Base-by-base conservation (phyloP, 30 jellyfish, hydroid and myxozoan species). In the Nemopilema nomurai region DNA sequence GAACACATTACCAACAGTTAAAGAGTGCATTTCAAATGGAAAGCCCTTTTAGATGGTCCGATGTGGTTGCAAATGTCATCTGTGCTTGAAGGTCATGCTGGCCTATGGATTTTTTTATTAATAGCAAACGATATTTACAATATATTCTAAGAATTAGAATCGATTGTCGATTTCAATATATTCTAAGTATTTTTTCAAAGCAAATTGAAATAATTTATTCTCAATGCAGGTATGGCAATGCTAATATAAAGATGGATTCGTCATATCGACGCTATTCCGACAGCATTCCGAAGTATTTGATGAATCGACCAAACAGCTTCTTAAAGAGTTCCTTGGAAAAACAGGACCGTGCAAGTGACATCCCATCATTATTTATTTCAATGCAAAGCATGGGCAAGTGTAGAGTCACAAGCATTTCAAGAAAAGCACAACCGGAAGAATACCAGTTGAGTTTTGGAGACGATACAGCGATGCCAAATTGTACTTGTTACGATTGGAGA, bases 401-500 rank as follows among this genome's bases (percentile, higher is more conserved):
- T 29, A 22, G 8, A 22, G 81, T 71, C 31, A 25, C 31, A 71
- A 71, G 81, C 49, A 20, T 29, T 1, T 23, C 62, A 29, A 22
- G 27, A 22, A 71, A 71, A 6, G 13, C 57, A 41, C 57, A 3
- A 41, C 57, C 13, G 57, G 81, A 71, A 71, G 8, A 25, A 8
- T 71, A 22, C 81, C 27, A 29, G 8, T 29, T 4, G 18, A 71
- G 49, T 25, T 71, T 71, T 71, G 71, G 69, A 22, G 18, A 71
- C 4, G 57, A 71, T 23, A 49, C 30, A 25, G 49, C 62, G 30
- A 71, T 71, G 81, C 81, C 81, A 25, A 71, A 49, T 22, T 71
- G 81, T 29, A 22, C 62, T 22, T 71, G 81, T 41, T 41, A 41
- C 21, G 88, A 53, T 53, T 78, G 88, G 88, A 18, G 77, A 18